phyloP scores from a whole-genome alignment of 2,113 vertebrate genomes.

The Chloebia gouldiae region DNA sequence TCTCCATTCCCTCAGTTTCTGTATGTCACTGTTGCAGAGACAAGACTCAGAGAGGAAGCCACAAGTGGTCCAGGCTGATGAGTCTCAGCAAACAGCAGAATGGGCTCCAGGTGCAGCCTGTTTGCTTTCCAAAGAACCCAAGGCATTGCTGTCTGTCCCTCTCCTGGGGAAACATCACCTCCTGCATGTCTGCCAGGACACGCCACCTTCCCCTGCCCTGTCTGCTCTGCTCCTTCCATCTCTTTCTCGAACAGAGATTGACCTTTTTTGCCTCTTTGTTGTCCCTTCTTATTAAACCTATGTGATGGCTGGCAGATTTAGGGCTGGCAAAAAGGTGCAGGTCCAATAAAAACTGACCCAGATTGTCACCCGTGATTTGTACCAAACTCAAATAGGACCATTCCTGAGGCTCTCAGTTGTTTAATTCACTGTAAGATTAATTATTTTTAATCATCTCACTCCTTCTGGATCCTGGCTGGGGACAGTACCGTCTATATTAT shows the following conservation, averaged over 20 bases:
- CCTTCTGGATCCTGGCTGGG: slow-evolving; percentile 39
- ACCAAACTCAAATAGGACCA: background rate
- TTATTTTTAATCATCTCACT: slow-evolving; percentile 63
- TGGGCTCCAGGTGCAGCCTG: slow-evolving; percentile 29
- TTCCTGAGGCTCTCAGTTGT: slow-evolving; percentile 36
- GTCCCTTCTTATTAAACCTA: slow-evolving; percentile 32
- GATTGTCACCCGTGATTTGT: slow-evolving; percentile 61
- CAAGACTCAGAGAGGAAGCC: slow-evolving; percentile 57
- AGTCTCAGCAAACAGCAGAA: slow-evolving; percentile 22
- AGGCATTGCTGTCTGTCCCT: background rate
- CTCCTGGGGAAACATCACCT: background rate
- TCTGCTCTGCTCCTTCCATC: background rate
- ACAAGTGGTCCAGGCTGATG: background rate
- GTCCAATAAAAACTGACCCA: slow-evolving; percentile 59
- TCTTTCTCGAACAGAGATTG: background rate
- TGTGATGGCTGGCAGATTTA: slow-evolving; percentile 32
- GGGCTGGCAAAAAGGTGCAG: slow-evolving; percentile 30
- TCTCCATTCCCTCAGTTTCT: slow-evolving; percentile 12
- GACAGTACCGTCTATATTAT: slow-evolving; percentile 7
- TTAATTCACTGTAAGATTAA: slow-evolving; percentile 58
- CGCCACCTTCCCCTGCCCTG: background rate
- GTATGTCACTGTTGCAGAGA: slow-evolving; percentile 36
- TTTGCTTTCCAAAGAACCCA: background rate
- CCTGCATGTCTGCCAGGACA: background rate
- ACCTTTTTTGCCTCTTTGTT: slow-evolving; percentile 18